These are phyloP conservation scores for Rhinoraja longicauda DNA, from an alignment of 2,797 vertebrate species.

Conservation along the genomic window DNA sequence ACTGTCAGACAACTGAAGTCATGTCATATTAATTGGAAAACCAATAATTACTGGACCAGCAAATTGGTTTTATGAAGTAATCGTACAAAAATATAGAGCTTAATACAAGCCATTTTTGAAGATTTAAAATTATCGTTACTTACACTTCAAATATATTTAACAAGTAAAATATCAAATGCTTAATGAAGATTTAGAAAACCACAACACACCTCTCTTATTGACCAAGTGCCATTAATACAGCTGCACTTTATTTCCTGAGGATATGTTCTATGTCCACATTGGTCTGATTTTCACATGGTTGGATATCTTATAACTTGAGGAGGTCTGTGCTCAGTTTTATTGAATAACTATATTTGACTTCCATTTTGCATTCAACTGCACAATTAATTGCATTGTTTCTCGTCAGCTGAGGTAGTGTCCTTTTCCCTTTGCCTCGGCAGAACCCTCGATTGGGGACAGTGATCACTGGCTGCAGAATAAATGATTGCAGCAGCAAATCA, in stretches of 20 bases:
- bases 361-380: constrained; percentile 1
- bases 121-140: not conserved
- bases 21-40: not conserved
- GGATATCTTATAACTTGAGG: constrained; percentile 11
- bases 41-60: not conserved
- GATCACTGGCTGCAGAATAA: not conserved
- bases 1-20: not conserved
- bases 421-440: constrained; percentile 9
- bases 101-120: not conserved
- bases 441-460: not conserved
- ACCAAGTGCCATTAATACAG: not conserved
- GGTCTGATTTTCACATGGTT: not conserved
- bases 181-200: not conserved
- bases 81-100: not conserved
- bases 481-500: not conserved
- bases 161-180: not conserved
- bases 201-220: not conserved
- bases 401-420: not conserved
- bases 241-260: not conserved
- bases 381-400: not conserved
- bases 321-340: not conserved
- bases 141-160: not conserved
- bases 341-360: not conserved
- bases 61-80: not conserved
- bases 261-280: not conserved